Evolutionary conservation across 2,888 invertebrate species (phyloP).

Genomic region (Leuctra nigra): DNA sequence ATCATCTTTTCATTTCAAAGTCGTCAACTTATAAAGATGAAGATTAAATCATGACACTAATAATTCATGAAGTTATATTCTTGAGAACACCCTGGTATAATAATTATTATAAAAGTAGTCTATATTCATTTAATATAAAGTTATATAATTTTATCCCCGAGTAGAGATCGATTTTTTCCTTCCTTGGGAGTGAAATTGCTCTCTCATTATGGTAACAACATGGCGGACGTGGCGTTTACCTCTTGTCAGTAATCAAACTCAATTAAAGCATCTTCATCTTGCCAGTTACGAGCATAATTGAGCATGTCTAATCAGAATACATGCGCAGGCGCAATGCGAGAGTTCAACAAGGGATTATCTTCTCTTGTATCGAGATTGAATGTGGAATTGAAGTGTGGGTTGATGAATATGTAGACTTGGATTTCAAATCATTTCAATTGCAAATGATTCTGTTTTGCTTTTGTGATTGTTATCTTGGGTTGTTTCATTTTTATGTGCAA

Average conservation of each 20-base stretch:
- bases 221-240: not conserved
- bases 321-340: no score
- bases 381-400: no score
- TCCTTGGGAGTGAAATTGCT: not conserved
- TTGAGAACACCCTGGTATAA: not conserved
- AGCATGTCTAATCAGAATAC: not conserved
- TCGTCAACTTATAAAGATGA: constrained; percentile 8
- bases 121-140: constrained; percentile 2
- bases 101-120: constrained; percentile 9
- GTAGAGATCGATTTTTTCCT: not conserved
- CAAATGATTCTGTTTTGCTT: no score
- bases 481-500: no score
- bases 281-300: not conserved
- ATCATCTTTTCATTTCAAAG: constrained; percentile 18
- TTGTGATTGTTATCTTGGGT: no score
- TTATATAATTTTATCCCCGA: not conserved
- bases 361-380: no score
- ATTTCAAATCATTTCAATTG: no score
- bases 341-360: no score
- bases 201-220: not conserved
- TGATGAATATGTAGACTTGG: no score
- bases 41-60: constrained; percentile 12
- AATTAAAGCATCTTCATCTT: not conserved
- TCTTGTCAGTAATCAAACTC: constrained; percentile 2
- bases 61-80: constrained; percentile 1